Conservation (phyloP, 2,888 invertebrate genomes). For the Parnassius mnemosyne region DNA sequence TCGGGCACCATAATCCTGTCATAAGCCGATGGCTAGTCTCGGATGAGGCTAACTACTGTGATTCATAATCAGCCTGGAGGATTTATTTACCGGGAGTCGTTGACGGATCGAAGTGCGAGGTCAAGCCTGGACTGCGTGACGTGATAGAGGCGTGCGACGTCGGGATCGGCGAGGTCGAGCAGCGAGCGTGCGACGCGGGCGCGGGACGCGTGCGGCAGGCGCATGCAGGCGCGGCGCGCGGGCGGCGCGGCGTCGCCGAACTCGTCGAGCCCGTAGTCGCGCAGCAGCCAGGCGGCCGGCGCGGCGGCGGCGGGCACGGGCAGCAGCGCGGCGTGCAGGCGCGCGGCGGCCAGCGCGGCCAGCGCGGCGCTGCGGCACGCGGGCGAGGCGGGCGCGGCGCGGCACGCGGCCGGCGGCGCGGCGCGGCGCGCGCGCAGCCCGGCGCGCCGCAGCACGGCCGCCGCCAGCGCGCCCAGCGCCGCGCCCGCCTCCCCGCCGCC, state of each 20-base stretch:
- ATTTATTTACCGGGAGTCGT: slow-evolving; percentile 4
- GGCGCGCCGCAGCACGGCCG: slow-evolving; percentile 30
- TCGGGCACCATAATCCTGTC: too few relatives aligned
- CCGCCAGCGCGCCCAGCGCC: slow-evolving; percentile 33
- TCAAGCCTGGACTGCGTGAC: slow-evolving; percentile 28
- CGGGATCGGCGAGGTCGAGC: slow-evolving; percentile 49
- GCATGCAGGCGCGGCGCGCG: slow-evolving; percentile 49
- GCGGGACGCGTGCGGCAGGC: slow-evolving; percentile 41
- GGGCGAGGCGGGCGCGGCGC: slow-evolving; percentile 30
- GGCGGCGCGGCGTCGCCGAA: slow-evolving; percentile 54
- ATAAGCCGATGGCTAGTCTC: too few relatives aligned
- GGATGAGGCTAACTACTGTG: too few relatives aligned
- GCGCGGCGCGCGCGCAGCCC: slow-evolving; percentile 35
- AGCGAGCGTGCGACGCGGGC: slow-evolving; percentile 46
- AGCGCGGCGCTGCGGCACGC: slow-evolving; percentile 37
- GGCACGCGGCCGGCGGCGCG: slow-evolving; percentile 39
- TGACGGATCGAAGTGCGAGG: slow-evolving; percentile 1
- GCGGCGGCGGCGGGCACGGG: slow-evolving; percentile 44
- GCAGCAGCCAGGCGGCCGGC: slow-evolving; percentile 41
- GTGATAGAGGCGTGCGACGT: slow-evolving; percentile 40
- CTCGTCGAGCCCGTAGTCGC: slow-evolving; percentile 54
- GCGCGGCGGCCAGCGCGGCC: slow-evolving; percentile 36
- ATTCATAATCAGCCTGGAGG: too few relatives aligned
- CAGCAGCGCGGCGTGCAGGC: slow-evolving; percentile 42
- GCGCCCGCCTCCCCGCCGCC: slow-evolving; percentile 31